A percentile compares a stretch with the other conserved stretches of the same genome.
These are phyloP conservation scores for Thera obeliscata DNA, from an alignment of 2,888 invertebrate genomes.

Conservation along the genomic window DNA sequence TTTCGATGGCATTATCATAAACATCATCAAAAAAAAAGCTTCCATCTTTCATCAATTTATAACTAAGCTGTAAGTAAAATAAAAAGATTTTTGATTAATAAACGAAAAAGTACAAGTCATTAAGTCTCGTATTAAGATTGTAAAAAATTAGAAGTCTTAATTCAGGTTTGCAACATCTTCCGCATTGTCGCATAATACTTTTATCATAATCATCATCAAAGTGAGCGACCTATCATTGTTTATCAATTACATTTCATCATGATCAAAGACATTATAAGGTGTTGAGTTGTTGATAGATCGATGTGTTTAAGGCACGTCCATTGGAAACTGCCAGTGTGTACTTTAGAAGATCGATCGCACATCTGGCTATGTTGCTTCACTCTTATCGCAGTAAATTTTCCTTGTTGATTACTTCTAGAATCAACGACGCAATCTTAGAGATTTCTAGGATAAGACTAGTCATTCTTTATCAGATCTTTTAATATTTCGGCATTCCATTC, in stretches of 20 bases:
- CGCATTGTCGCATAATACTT: neutral
- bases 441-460: neutral
- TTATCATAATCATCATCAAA: neutral
- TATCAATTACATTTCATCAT: conserved; percentile 26
- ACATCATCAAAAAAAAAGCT: too few relatives aligned
- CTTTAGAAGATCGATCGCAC: conserved; percentile 29
- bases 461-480: neutral
- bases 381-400: conserved; percentile 30
- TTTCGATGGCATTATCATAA: too few relatives aligned
- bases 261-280: conserved; percentile 3
- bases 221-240: conserved; percentile 17
- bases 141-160: too few relatives aligned
- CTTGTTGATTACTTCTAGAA: conserved; percentile 5
- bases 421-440: neutral
- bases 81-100: too few relatives aligned
- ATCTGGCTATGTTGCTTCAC: conserved; percentile 26
- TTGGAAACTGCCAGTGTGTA: conserved; percentile 42
- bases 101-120: too few relatives aligned
- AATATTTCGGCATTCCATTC: too few relatives aligned
- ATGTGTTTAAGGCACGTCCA: conserved; percentile 31
- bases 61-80: too few relatives aligned
- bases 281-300: conserved; percentile 31
- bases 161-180: too few relatives aligned
- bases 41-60: too few relatives aligned
- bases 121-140: too few relatives aligned